Evolutionary conservation across 2,888 invertebrate species (phyloP), one percentile per base, ranked within the genome.

Genomic region (Leptarthrus brevirostris): DNA sequence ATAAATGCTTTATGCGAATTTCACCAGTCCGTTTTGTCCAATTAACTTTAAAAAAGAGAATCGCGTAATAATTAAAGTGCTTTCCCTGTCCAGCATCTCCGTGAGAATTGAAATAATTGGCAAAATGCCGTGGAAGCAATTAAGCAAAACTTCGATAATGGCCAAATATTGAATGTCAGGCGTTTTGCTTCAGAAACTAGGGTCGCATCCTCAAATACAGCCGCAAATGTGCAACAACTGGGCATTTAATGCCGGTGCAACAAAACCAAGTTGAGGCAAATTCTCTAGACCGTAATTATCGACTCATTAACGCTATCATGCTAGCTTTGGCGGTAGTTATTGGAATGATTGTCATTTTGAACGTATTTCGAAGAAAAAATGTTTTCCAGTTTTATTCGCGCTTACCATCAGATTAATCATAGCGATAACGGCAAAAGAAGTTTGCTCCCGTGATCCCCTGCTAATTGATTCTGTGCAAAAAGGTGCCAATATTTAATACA

Each of bases 21-120:
- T 36, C 12, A 58, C 16, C 18, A 49, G 26, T 58, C 36, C 40
- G 36, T 58, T 58, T 58, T 34, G 16, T 10, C 58, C 58, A 58
- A 58, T 58, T 58, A 58, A 58, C 34, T 36, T 16, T 20, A 20
- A 58, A 58, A 34, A 36, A 58, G 58, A 58, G 16, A 36, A 34
- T 36, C 58, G 36, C 18, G 58, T 34, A 18, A 36, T 58, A 34
- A 36, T 58, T 58, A 58, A 58, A 36, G 18, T 34, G 36, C 58
- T 58, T 58, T 58, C 36, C 20, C 34, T 6, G 8, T 58, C 36
- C 18, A 12, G 30, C 10, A 58, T 34, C n/a, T 58, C 58, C 18
- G 26, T 36, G 20, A 56, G 56, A 36, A 58, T 36, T 26, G 26
- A 34, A 58, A 26, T n/a, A 36, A 16, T 58, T 30, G 4, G 58